Evolutionary conservation across 2,888 invertebrate genomes (phyloP).

Genomic region (Folsomia candida): DNA sequence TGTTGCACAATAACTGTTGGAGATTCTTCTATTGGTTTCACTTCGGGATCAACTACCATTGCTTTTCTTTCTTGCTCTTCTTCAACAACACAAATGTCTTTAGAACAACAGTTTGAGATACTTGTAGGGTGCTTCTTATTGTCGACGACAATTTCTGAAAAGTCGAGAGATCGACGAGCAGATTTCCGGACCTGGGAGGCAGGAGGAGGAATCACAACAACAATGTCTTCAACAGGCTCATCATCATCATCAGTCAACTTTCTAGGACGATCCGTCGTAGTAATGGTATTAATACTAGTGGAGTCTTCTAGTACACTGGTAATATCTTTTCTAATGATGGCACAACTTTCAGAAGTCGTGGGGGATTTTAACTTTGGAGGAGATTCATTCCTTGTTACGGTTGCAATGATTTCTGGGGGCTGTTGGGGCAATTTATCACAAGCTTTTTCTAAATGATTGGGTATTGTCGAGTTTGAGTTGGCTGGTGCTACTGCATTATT

Average conservation of each 20-base stretch:
- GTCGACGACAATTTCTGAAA: slow-evolving; percentile 13
- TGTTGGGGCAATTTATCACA: too few relatives aligned
- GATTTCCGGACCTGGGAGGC: not conserved
- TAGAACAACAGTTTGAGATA: not conserved
- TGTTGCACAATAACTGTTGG: slow-evolving; percentile 5
- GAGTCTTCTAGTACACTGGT: too few relatives aligned
- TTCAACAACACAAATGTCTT: not conserved
- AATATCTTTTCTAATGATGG: too few relatives aligned
- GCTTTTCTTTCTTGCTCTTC: too few relatives aligned
- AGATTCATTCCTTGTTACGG: too few relatives aligned
- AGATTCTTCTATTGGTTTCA: slow-evolving; percentile 8
- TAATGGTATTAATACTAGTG: too few relatives aligned
- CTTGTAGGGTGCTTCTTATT: not conserved
- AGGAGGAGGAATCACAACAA: not conserved
- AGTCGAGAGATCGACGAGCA: slow-evolving; percentile 22
- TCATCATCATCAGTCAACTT: not conserved
- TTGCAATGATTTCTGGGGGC: too few relatives aligned
- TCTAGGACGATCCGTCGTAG: not conserved
- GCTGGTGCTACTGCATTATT: too few relatives aligned
- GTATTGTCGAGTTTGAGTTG: too few relatives aligned
- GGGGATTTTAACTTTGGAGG: too few relatives aligned
- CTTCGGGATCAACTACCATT: not conserved
- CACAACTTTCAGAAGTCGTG: too few relatives aligned
- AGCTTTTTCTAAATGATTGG: too few relatives aligned
- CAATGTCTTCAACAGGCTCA: not conserved